Conservation (phyloP, 2,888 invertebrate species). For the Oasisia sp. region DNA sequence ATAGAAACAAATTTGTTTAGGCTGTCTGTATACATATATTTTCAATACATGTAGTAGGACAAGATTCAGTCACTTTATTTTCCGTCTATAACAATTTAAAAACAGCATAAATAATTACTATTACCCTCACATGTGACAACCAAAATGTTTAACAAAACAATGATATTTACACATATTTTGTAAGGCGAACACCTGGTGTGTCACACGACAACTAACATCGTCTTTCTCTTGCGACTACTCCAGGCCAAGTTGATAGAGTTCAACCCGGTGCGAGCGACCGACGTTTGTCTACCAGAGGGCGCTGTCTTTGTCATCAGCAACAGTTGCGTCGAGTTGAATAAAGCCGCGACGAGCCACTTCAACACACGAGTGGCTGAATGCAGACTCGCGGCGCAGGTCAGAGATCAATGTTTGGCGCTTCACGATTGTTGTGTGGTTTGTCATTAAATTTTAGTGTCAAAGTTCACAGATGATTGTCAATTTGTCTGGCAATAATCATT, state of each 20-base stretch:
- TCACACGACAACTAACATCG: neutral
- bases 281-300: slow-evolving; percentile 80
- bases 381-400: slow-evolving; percentile 76
- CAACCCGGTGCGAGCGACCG: slow-evolving; percentile 73
- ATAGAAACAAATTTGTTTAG: too few relatives aligned
- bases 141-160: neutral
- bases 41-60: too few relatives aligned
- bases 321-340: slow-evolving; percentile 83
- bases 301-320: slow-evolving; percentile 94
- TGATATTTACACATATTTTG: neutral
- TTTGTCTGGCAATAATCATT: too few relatives aligned
- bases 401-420: neutral
- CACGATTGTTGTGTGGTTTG: too few relatives aligned
- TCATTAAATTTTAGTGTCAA: too few relatives aligned
- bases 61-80: neutral
- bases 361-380: slow-evolving; percentile 96
- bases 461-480: too few relatives aligned
- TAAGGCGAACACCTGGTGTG: neutral
- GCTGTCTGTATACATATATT: too few relatives aligned
- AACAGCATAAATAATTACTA: neutral
- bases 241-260: slow-evolving; percentile 90
- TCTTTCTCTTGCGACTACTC: slow-evolving; percentile 18
- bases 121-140: neutral
- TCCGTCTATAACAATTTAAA: too few relatives aligned
- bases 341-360: slow-evolving; percentile 89